Conservation (phyloP, 2,888 invertebrate species). For the Sycophila texana region DNA sequence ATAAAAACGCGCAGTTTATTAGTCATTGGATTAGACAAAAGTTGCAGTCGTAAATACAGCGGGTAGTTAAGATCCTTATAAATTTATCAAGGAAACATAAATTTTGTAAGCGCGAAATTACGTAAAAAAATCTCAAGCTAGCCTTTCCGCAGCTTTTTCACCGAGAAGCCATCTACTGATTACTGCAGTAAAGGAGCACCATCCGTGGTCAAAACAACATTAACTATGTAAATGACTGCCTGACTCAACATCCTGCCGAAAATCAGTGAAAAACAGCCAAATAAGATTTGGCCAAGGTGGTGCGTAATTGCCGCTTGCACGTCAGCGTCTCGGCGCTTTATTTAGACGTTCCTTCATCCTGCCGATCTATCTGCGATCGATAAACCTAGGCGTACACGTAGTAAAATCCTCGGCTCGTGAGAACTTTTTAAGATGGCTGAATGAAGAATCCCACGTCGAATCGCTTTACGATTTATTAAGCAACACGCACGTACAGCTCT, state of each 20-base stretch:
- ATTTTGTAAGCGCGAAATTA: too few relatives aligned
- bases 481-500: not conserved
- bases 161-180: too few relatives aligned
- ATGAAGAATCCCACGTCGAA: conserved; percentile 34
- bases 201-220: not conserved
- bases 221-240: not conserved
- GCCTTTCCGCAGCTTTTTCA: not conserved
- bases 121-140: too few relatives aligned
- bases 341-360: conserved; percentile 32
- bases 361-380: conserved; percentile 27
- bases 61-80: too few relatives aligned
- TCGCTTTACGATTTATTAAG: conserved; percentile 14
- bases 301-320: not conserved
- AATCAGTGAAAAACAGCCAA: conserved; percentile 4
- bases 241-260: not conserved
- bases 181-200: not conserved
- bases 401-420: not conserved
- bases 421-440: conserved; percentile 15
- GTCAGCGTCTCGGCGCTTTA: conserved; percentile 9
- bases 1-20: too few relatives aligned
- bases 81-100: too few relatives aligned
- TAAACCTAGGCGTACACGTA: conserved; percentile 1
- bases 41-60: too few relatives aligned
- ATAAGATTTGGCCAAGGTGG: conserved; percentile 18
- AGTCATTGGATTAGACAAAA: too few relatives aligned